These are phyloP conservation scores for Heliconius melpomene DNA, from an alignment of 1,140 invertebrate genomes.

Conservation along the genomic window DNA sequence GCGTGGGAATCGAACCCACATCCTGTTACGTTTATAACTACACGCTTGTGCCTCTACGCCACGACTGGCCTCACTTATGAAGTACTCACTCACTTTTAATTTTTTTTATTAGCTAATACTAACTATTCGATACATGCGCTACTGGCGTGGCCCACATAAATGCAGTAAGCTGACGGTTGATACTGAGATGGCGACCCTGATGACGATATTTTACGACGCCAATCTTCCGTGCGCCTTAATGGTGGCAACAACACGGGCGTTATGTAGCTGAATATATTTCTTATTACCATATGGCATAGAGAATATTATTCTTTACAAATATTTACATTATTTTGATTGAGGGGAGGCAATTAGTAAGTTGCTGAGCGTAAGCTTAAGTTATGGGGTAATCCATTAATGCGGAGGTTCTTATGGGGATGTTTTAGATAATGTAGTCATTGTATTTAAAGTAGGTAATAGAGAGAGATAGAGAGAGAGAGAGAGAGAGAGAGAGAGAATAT, in stretches of 20 bases:
- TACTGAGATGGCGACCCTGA: constrained; percentile 33
- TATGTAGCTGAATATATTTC: constrained; percentile 16
- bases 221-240: constrained; percentile 32
- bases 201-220: constrained; percentile 38
- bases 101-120: too few relatives aligned
- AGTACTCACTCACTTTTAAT: too few relatives aligned
- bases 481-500: neutral
- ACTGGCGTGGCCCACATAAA: constrained; percentile 20
- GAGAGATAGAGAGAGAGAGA: too few relatives aligned
- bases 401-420: neutral
- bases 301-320: constrained; percentile 6
- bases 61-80: too few relatives aligned
- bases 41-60: too few relatives aligned
- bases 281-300: neutral
- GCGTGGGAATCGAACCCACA: too few relatives aligned
- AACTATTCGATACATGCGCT: neutral
- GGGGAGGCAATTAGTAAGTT: constrained; percentile 19
- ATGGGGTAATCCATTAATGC: neutral
- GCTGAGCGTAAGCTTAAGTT: constrained; percentile 22
- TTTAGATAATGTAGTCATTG: neutral
- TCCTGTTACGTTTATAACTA: too few relatives aligned
- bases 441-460: neutral
- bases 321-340: constrained; percentile 10
- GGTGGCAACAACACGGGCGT: constrained; percentile 10
- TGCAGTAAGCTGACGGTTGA: constrained; percentile 36